Evolutionary conservation across 2,888 invertebrate species (phyloP).

Genomic region (Tetramorium bicarinatum): DNA sequence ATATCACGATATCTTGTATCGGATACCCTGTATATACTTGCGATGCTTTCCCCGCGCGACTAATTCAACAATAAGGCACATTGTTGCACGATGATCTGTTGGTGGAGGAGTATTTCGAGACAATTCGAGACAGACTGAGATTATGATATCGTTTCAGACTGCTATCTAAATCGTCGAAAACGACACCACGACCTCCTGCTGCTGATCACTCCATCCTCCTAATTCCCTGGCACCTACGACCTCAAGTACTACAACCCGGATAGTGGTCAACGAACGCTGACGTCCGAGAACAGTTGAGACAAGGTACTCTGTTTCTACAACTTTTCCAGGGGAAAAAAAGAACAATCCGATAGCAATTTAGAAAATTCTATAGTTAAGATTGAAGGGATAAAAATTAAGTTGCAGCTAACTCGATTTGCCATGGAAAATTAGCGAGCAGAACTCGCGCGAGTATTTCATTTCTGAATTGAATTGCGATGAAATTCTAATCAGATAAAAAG

Average conservation of each 20-base stretch:
- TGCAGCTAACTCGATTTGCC: neutral
- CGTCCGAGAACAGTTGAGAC: neutral
- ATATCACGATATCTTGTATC: conserved; percentile 14
- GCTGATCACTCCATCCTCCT: neutral
- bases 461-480: neutral
- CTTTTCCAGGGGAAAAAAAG: neutral
- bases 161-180: neutral
- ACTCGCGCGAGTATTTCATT: neutral
- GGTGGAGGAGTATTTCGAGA: neutral
- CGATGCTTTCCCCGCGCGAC: neutral
- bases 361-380: neutral
- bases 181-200: neutral
- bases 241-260: neutral
- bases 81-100: conserved; percentile 18
- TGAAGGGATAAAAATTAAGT: neutral
- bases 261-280: neutral
- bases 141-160: neutral
- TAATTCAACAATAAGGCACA: conserved; percentile 46
- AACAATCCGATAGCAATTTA: neutral
- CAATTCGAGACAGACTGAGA: neutral
- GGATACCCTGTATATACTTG: conserved; percentile 2
- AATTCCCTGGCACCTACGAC: neutral
- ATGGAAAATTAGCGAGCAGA: neutral
- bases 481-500: neutral
- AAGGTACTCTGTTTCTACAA: neutral